Evolutionary conservation across 2,888 invertebrate species (phyloP), one percentile per base, ranked within the genome.

Genomic region (Drosophila melanosoma): DNA sequence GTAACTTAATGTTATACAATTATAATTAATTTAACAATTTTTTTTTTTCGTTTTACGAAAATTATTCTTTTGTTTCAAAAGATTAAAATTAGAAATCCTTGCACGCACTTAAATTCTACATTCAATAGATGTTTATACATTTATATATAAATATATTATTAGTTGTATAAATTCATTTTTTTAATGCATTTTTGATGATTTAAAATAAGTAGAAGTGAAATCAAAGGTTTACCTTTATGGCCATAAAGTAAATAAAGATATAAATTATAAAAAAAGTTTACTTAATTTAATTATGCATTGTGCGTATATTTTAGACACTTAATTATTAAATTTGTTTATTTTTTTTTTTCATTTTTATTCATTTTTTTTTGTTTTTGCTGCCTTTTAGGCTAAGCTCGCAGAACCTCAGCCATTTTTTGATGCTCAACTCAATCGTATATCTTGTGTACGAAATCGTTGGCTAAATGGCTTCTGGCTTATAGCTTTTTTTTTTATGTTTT

Each of bases 21-120:
- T 78, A 73, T 64, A 84, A 87, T 82, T 79, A 87, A 73, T 82
- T 81, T 79, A 82, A 84, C 79, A 81, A 81, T 78, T 69, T 54
- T 65, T 35, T 65, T 32, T 65, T 36, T 82, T 82, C 83, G 87
- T 83, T 62, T 77, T 65, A 83, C 83, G 83, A 86, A 82, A 63
- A 51, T 33, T 48, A 52, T 32, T 33, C 52, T 26, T 59, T 57
- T 69, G 58, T 36, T 45, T 57, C 42, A 52, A 49, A 51, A 74
- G 38, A 57, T 32, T 33, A 48, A 65, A 65, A 65, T 70, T 29
- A 7, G 58, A 62, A 54, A 65, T 56, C 36, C 75, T 80, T 82
- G 84, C 84, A 74, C 76, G 76, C 81, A 84, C 84, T 82, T 84
- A 82, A 64, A 48, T 72, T 67, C 82, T 82, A 82, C 69, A 72